A percentile compares a stretch with the other conserved stretches of the same genome.
Conservation (phyloP, 2,797 vertebrate genomes). For the Diglossa cyanea region DNA sequence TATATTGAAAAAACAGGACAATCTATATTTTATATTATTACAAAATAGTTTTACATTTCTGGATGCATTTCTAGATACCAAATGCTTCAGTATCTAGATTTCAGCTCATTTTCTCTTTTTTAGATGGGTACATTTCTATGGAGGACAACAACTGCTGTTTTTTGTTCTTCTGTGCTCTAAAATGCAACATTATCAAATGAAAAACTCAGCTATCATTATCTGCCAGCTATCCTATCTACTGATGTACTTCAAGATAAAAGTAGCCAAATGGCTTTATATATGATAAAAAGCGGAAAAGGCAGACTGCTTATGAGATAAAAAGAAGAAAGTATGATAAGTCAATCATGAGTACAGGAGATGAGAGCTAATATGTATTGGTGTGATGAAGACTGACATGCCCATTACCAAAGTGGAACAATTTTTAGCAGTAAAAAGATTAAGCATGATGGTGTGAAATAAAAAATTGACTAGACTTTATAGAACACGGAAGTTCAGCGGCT, state of each 20-base stretch:
- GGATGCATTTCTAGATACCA: neutral
- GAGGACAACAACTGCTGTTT: neutral
- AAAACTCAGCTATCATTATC: neutral
- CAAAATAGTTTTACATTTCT: neutral
- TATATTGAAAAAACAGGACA: neutral
- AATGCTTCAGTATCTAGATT: neutral
- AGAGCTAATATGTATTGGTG: neutral
- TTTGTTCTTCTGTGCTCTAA: neutral
- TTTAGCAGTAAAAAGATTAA: conserved; percentile 17
- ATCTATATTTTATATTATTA: neutral
- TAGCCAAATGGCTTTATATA: neutral
- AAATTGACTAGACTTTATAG: neutral
- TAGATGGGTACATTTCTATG: neutral
- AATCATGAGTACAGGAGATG: neutral
- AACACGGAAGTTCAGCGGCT: neutral
- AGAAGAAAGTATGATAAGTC: neutral
- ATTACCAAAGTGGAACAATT: conserved; percentile 8
- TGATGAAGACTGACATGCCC: conserved; percentile 18
- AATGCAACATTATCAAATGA: neutral
- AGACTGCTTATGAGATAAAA: neutral
- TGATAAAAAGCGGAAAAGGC: neutral
- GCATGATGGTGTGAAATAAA: neutral
- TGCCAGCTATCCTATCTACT: neutral
- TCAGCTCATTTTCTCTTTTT: neutral
- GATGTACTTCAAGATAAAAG: conserved; percentile 25